Evolutionary conservation across 1,140 invertebrate species (phyloP).

Genomic region (Drosophila littoralis): DNA sequence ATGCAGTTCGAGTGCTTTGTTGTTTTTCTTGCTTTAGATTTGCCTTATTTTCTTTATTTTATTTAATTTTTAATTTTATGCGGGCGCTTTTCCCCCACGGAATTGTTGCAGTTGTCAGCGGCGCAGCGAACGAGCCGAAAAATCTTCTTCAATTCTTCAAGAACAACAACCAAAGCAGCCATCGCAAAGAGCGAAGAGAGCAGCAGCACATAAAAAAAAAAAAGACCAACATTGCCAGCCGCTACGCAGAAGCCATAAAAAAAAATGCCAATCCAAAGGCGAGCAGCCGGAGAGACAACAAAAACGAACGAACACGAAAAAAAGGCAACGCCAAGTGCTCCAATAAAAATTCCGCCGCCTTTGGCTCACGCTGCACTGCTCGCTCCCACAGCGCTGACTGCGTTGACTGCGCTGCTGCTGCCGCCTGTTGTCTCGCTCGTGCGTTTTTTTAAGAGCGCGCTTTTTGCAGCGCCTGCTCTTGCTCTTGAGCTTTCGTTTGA

Average conservation of each 20-base stretch:
- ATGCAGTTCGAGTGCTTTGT: constrained; percentile 31
- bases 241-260: constrained; percentile 3
- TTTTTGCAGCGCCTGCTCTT: constrained; percentile 63
- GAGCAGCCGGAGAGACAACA: constrained; percentile 53
- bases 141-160: constrained; percentile 51
- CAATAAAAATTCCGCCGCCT: constrained; percentile 81
- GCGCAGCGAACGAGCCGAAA: constrained; percentile 53
- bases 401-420: background rate
- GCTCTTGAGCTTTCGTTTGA: constrained; percentile 65
- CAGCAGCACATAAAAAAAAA: constrained; percentile 6
- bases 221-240: constrained; percentile 32
- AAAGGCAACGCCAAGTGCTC: constrained; percentile 70
- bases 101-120: constrained; percentile 68
- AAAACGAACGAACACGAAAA: constrained; percentile 27
- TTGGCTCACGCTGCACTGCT: constrained; percentile 59
- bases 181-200: constrained; percentile 25
- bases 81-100: constrained; percentile 55
- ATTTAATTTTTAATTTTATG: constrained; percentile 57
- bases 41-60: constrained; percentile 32
- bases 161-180: constrained; percentile 13
- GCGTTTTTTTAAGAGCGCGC: constrained; percentile 61
- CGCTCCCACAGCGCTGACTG: constrained; percentile 10
- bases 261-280: constrained; percentile 74
- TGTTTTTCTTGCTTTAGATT: too few species aligned
- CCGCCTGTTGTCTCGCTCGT: constrained; percentile 22